A percentile compares a stretch with the other conserved stretches of the same genome.
Evolutionary conservation across 2,113 vertebrate species (phyloP).

Genomic region (Scytalopus superciliaris): DNA sequence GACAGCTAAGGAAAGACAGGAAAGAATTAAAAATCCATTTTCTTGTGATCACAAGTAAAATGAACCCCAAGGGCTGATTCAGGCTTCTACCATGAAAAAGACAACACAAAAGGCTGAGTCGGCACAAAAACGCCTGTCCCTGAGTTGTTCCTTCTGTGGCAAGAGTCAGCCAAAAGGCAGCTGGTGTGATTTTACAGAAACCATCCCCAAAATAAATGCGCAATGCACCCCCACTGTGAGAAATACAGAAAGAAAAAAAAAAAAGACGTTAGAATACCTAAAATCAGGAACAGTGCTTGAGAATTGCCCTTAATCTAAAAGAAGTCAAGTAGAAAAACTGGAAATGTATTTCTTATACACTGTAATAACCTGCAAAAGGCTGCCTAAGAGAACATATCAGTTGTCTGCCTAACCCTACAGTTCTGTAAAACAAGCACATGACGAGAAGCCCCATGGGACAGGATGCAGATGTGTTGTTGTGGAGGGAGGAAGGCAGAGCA

Average conservation of each 20-base stretch:
- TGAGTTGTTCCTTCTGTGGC: not conserved
- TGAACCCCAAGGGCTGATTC: not conserved
- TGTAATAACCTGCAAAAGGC: not conserved
- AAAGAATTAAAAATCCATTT: not conserved
- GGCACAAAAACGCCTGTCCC: not conserved
- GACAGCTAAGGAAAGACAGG: not conserved
- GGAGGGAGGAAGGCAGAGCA: not conserved
- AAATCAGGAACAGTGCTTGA: not conserved
- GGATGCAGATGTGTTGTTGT: accelerated
- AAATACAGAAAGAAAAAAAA: not conserved
- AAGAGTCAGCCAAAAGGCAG: not conserved
- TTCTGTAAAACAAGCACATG: not conserved
- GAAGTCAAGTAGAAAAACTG: not conserved
- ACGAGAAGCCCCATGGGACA: accelerated
- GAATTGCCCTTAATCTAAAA: not conserved
- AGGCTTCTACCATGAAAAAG: not conserved
- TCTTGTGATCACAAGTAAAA: not conserved
- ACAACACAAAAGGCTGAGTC: not conserved
- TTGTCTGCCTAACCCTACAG: not conserved
- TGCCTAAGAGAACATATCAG: not conserved
- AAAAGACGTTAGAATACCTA: not conserved
- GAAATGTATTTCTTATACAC: not conserved
- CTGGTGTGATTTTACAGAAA: not conserved
- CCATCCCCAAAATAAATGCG: not conserved
- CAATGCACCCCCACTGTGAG: not conserved